A percentile compares a stretch with the other conserved stretches of the same genome.
These are phyloP conservation scores for Xenus cinereus DNA, from an alignment of 2,113 vertebrate species.

Conservation along the genomic window DNA sequence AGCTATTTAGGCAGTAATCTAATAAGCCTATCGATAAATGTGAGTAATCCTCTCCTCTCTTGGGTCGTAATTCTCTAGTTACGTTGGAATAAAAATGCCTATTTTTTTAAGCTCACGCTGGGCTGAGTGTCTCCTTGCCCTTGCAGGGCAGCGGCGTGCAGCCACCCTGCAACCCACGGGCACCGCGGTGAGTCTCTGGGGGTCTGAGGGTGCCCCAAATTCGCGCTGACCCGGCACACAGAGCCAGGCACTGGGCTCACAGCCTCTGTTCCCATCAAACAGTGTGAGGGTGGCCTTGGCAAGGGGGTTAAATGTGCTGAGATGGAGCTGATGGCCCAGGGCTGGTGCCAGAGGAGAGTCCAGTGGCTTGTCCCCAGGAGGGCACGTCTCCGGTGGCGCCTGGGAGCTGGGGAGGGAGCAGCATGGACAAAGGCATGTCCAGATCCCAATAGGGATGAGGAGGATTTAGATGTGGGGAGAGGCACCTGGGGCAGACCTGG, in stretches of 20 bases:
- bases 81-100: conserved; percentile 67
- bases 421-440: background rate
- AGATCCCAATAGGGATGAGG: fast-evolving
- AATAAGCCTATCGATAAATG: conserved; percentile 55
- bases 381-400: background rate
- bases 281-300: fast-evolving
- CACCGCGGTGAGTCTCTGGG: background rate
- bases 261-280: background rate
- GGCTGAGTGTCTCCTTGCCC: conserved; percentile 33
- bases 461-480: background rate
- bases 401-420: background rate
- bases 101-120: conserved; percentile 48
- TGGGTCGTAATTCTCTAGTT: conserved; percentile 42
- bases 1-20: conserved; percentile 42
- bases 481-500: fast-evolving
- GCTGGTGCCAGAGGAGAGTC: background rate
- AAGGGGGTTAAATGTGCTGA: background rate
- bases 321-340: background rate
- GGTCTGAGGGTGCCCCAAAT: background rate
- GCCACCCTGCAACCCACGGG: fast-evolving
- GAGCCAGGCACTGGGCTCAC: background rate
- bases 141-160: background rate
- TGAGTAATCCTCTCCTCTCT: conserved; percentile 52
- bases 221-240: background rate
- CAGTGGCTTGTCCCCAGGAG: background rate